Conservation (phyloP, 2,113 vertebrate genomes). For the Corythornis madagascariensis region DNA sequence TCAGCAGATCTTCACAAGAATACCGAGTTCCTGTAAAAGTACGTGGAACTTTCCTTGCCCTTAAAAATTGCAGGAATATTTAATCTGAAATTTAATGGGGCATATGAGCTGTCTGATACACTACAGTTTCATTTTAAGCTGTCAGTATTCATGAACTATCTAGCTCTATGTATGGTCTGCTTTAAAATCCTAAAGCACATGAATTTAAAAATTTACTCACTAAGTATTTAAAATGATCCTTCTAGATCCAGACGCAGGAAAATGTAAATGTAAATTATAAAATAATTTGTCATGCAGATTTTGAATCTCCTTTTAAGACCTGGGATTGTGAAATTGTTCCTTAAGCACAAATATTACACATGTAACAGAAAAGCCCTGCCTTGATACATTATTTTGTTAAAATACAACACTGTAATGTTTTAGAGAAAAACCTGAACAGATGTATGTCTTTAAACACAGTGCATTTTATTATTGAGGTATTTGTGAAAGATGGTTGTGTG, state of each 20-base stretch:
- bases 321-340: neutral
- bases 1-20: conserved; percentile 34
- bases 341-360: neutral
- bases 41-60: conserved; percentile 35
- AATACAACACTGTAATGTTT: conserved; percentile 18
- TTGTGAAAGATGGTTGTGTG: conserved; percentile 19
- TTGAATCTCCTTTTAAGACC: neutral
- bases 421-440: neutral
- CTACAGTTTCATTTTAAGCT: conserved; percentile 63
- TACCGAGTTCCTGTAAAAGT: conserved; percentile 47
- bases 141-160: conserved; percentile 46
- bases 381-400: neutral
- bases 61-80: conserved; percentile 47
- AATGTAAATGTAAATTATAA: conserved; percentile 9
- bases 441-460: neutral
- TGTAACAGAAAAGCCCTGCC: neutral
- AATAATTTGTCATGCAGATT: neutral
- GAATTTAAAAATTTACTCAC: conserved; percentile 52
- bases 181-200: conserved; percentile 17
- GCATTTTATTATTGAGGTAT: conserved; percentile 31
- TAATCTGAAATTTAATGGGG: conserved; percentile 35
- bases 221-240: conserved; percentile 16
- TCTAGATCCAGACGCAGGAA: neutral
- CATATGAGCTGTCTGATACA: conserved; percentile 28
- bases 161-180: neutral